A percentile compares a stretch with the other conserved stretches of the same genome.
Conservation (phyloP, 2,113 vertebrate genomes). For the Hystrix brachyura region DNA sequence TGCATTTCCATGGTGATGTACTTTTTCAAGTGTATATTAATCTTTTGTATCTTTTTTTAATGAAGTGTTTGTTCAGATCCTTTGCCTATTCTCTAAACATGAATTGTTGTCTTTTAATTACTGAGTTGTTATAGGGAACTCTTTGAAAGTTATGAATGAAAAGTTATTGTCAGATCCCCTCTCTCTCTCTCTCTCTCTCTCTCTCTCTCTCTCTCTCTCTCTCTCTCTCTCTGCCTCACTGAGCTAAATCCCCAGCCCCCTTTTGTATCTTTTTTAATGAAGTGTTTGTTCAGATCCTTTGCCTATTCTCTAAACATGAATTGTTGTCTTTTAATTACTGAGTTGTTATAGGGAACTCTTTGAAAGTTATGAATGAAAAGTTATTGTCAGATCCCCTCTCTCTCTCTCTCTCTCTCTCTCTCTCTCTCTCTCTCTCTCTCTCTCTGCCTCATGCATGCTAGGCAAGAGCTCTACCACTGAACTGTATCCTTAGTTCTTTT, state of each 20-base stretch:
- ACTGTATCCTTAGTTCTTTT: background rate
- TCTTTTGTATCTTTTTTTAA: background rate
- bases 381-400: background rate
- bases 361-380: background rate
- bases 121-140: background rate
- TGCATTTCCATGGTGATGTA: background rate
- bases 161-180: background rate
- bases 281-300: background rate
- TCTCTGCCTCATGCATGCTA: background rate
- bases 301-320: background rate
- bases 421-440: background rate
- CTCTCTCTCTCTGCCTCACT: too few relatives aligned
- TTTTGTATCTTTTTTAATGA: background rate
- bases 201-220: background rate
- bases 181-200: background rate
- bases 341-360: background rate
- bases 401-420: background rate
- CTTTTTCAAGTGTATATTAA: background rate
- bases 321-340: conserved; percentile 24
- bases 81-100: background rate
- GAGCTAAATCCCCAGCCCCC: too few relatives aligned
- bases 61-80: background rate
- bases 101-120: conserved; percentile 20
- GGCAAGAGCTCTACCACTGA: background rate
- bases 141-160: background rate